Evolutionary conservation across 2,888 invertebrate genomes (phyloP), one percentile per base, ranked within the genome.

Genomic region (Caenorhabditis sp.): DNA sequence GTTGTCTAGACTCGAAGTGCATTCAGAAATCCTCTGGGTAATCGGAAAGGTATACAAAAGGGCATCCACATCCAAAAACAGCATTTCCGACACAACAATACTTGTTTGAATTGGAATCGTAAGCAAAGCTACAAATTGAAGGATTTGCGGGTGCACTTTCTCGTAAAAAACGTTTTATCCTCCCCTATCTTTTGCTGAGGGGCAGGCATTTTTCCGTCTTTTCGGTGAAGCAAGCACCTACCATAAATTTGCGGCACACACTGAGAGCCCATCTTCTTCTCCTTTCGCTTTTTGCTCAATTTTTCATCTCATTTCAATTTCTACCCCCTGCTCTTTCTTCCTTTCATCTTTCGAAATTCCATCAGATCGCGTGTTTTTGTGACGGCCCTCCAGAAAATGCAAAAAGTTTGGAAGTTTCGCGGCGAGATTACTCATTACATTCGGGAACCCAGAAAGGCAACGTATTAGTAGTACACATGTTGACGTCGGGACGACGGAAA

Each of bases 181-280:
- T 9, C 26, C 24, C n/a, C n/a, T n/a, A n/a, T 55, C 11, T 27
- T 20, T 11, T 13, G n/a, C 30, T n/a, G n/a, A n/a, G n/a, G n/a
- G n/a, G n/a, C 59, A 52, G 56, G 32, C 68, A 59, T 59, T 58
- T 68, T 59, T 52, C 43, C 50, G 59, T 52, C 52, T 53, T 70
- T 61, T 59, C 32, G 17, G 39, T 30, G 48, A 52, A 55, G 37
- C 58, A 48, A 56, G 48, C 59, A 59, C 59, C 70, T 59, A 59
- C 52, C 27, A 70, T 68, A 68, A 68, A 68, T 68, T 68, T 52
- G 68, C 65, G 55, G 39, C 39, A 32, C 32, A 30, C 52, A 15
- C n/a, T 30, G 20, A 37, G 50, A 20, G 37, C 37, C 56, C 66
- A 43, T 58, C 50, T 52, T 52, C 43, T 43, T 27, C 41, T 46